Evolutionary conservation across 1,140 invertebrate genomes (phyloP), one percentile per base, ranked within the genome.

Genomic region (Aculops lycopersici): DNA sequence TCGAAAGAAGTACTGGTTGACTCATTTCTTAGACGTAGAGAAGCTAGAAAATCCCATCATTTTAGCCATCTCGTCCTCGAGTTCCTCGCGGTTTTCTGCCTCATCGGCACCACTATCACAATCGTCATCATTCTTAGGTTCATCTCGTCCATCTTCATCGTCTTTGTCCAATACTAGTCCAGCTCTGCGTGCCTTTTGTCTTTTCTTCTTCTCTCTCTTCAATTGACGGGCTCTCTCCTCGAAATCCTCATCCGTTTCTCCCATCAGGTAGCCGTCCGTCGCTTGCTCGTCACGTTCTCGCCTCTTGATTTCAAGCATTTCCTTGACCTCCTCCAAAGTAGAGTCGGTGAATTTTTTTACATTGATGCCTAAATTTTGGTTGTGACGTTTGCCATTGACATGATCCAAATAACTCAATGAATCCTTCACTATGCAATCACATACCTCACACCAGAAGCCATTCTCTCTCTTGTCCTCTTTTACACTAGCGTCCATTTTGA

Each of bases 351-450:
- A 8, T 47, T 84, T 63, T 59, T 97, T 86, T 40, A 97, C 74
- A 58, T 81, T 76, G 90, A 98, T 98, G 17, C 90, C 90, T 54
- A 94, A 61, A 65, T 94, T 94, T 46, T 84, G 64, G 61, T 97
- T 88, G 72, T 97, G 88, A 67, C 94, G 95, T 51, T 94, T 95
- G 47, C 90, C 90, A 74, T 98, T 98, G 48, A 97, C 95, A 54
- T 98, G 90, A 54, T 98, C 90, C 46, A 98, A 59, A 53, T 94
- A 97, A 55, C 97, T 98, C 38, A 97, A 95, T 0, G 88, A 95
- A 60, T 97, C 90, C 61, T 97, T 97, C 1, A 97, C 86, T 46
- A 95, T 81, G 64, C 90, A 97, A 55, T 97, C 90, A 55, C 90
- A 97, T 0, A 95, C 86, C 73, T 97, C 94, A 58, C 90, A 98